Conservation (phyloP, 92 coral and sea anemone species). For the Zoanthus solanderi region DNA sequence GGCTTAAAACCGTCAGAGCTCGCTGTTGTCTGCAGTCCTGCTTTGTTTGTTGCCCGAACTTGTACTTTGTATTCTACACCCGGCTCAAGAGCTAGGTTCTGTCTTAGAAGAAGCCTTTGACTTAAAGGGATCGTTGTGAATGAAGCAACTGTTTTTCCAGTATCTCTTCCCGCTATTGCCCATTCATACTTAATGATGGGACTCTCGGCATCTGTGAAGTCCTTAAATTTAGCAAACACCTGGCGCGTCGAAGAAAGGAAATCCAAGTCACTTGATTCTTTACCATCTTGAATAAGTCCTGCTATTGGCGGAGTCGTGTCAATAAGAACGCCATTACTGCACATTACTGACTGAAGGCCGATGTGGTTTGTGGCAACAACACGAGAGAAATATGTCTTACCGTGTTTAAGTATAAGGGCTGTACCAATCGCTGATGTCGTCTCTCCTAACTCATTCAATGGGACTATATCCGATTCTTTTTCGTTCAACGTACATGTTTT, state of each 20-base stretch:
- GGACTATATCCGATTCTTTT: slow-evolving; percentile 76
- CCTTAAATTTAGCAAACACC: slow-evolving; percentile 76
- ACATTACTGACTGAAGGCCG: slow-evolving; percentile 87
- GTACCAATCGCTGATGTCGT: slow-evolving; percentile 83
- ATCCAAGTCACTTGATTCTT: slow-evolving; percentile 62
- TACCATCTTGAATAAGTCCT: slow-evolving; percentile 75
- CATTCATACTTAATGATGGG: slow-evolving; percentile 92
- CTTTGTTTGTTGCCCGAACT: slow-evolving; percentile 89
- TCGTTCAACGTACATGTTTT: slow-evolving; percentile 77
- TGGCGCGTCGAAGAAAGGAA: slow-evolving; percentile 80
- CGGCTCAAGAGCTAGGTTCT: slow-evolving; percentile 68
- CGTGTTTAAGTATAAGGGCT: slow-evolving; percentile 73
- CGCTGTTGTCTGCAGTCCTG: slow-evolving; percentile 71
- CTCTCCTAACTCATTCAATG: slow-evolving; percentile 83
- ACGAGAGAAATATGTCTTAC: slow-evolving; percentile 82
- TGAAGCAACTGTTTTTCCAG: slow-evolving; percentile 64
- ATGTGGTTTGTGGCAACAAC: slow-evolving; percentile 76
- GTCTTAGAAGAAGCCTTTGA: slow-evolving; percentile 85
- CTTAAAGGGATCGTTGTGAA: slow-evolving; percentile 75
- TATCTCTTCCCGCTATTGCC: slow-evolving; percentile 63
- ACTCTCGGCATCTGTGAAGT: slow-evolving; percentile 84
- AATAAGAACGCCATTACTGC: slow-evolving; percentile 86
- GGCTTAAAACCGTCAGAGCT: slow-evolving; percentile 82
- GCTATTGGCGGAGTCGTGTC: slow-evolving; percentile 91
- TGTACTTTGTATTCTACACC: slow-evolving; percentile 76